Base-by-base conservation (phyloP, 2,113 vertebrate species). In the Lycaon pictus region DNA sequence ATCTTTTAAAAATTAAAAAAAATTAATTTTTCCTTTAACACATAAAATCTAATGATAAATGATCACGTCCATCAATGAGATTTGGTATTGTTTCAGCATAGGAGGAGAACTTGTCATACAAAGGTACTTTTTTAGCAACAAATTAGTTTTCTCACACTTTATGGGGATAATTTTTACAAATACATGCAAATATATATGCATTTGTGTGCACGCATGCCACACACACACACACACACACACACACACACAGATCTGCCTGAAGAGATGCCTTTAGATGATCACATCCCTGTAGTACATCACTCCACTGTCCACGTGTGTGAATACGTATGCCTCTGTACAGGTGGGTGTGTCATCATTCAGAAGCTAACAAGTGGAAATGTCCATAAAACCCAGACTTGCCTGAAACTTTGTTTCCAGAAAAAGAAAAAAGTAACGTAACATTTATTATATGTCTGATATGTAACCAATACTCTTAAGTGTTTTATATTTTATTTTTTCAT, bases 331-430 rank as follows among this genome's bases (percentile, higher is more conserved):
- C 37, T 48, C 29, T 63, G 23, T 51, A 29, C 29, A 55, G 16
- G 35, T n/a, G 17, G 35, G 56, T 27, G 9, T 22, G 27, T 43
- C 27, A 67, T 65, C 29, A 80, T 67, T 95, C 55, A 72, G 62
- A 71, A 48, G 11, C 48, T 79, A 90, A 80, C 55, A 19, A 0
- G 67, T 32, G 8, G n/a, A 93, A 87, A 95, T 35, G 22, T 81
- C 60, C 43, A 67, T 32, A 84, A 96, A 96, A 89, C 11, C 11
- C 13, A 60, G 56, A 43, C 48, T 93, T 82, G 35, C 93, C 55
- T 93, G 32, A 91, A 91, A 58, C 32, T 74, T 86, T 90, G 23
- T 95, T 60, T 82, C 23, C 48, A 79, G 23, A 87, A 93, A 83
- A 84, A 72, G 8, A 76, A 43, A 72, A 85, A 85, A 60, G 13